A percentile compares a stretch with the other conserved stretches of the same genome.
phyloP scores from a whole-genome alignment of 2,888 invertebrate species.

The Eilema depressum region DNA sequence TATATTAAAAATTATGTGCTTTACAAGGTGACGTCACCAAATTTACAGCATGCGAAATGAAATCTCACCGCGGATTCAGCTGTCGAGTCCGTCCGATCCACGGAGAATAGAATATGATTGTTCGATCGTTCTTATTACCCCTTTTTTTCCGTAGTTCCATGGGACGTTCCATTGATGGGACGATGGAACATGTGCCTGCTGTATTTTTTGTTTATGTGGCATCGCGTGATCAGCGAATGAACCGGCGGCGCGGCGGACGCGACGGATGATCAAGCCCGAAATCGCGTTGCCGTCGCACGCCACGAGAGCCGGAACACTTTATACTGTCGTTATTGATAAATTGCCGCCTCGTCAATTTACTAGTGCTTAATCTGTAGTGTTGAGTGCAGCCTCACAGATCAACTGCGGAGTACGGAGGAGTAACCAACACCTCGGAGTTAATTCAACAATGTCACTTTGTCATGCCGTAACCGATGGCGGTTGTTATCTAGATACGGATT shows the following conservation, averaged over 20 bases:
- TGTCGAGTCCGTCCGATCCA: too few relatives aligned
- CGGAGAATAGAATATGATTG: too few relatives aligned
- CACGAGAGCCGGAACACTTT: constrained; percentile 79
- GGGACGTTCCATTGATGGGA: too few relatives aligned
- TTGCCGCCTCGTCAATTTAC: constrained; percentile 76
- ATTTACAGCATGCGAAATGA: too few relatives aligned
- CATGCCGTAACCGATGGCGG: constrained; percentile 28
- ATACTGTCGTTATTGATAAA: constrained; percentile 86
- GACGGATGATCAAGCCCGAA: constrained; percentile 69
- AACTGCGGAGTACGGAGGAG: constrained; percentile 31
- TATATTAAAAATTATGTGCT: too few relatives aligned
- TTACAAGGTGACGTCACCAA: too few relatives aligned
- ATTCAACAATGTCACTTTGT: constrained; percentile 67
- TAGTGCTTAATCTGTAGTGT: constrained; percentile 63
- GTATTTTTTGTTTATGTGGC: constrained; percentile 34
- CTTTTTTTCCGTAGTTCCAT: too few relatives aligned
- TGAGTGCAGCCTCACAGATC: constrained; percentile 59
- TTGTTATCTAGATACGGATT: too few relatives aligned
- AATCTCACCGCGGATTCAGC: too few relatives aligned
- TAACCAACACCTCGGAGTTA: constrained; percentile 48
- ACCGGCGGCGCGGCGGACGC: constrained; percentile 53
- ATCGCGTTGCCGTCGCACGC: constrained; percentile 61
- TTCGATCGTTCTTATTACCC: too few relatives aligned
- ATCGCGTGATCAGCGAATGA: constrained; percentile 42
- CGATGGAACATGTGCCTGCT: too few relatives aligned